Percentiles rank a stretch among this genome's conserved stretches.
phyloP scores from a whole-genome alignment of 2,888 invertebrate genomes.

The Lydus trimaculatus region DNA sequence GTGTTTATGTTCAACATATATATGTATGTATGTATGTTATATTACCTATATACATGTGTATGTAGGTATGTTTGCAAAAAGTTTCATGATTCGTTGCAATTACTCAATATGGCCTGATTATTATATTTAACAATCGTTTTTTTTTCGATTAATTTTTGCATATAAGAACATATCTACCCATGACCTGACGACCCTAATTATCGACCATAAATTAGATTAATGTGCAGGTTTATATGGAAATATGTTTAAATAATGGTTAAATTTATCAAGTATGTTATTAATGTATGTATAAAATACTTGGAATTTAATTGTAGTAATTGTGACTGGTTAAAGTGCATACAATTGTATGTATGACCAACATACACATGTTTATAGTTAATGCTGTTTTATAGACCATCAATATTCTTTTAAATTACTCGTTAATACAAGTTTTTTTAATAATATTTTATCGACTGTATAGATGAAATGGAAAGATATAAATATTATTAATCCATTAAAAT shows the following conservation, averaged over 20 bases:
- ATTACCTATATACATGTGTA: neutral
- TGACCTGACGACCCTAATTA: constrained; percentile 13
- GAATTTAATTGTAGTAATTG: neutral
- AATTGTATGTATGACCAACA: constrained; percentile 14
- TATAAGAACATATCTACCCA: neutral
- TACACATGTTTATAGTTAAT: constrained; percentile 40
- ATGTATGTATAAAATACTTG: neutral
- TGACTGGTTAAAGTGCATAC: neutral
- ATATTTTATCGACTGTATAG: constrained; percentile 23
- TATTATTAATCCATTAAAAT: constrained; percentile 14
- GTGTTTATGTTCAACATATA: constrained; percentile 22
- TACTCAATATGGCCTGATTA: constrained; percentile 36
- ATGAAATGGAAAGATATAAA: constrained; percentile 14
- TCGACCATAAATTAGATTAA: constrained; percentile 7
- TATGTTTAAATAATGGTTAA: neutral
- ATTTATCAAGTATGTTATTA: neutral
- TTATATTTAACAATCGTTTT: constrained; percentile 38
- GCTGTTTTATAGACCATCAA: constrained; percentile 43
- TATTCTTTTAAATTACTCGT: constrained; percentile 43
- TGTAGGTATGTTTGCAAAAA: constrained; percentile 23
- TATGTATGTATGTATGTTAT: neutral
- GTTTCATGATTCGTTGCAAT: constrained; percentile 41
- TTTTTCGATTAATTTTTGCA: constrained; percentile 16
- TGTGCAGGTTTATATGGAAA: neutral
- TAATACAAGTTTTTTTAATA: constrained; percentile 40